Percentiles rank a stretch among this genome's conserved stretches.
These are phyloP conservation scores for Arrhopalites spinosus DNA, from an alignment of 2,888 invertebrate genomes.

Conservation along the genomic window DNA sequence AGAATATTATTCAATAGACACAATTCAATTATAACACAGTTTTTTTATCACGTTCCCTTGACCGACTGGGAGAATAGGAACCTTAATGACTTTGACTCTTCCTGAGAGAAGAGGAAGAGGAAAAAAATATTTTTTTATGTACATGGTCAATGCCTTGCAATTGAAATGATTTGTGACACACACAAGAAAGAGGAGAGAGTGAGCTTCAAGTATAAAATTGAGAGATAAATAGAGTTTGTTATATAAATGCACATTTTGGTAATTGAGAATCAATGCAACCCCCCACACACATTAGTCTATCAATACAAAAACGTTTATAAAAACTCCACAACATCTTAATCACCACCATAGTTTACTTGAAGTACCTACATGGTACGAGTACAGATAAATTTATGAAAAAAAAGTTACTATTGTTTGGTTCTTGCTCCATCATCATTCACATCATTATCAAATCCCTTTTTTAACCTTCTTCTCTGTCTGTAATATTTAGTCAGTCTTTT, in stretches of 20 bases:
- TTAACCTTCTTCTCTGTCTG: neutral
- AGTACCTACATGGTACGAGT: no score
- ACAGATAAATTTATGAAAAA: no score
- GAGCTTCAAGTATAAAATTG: slow-evolving; percentile 11
- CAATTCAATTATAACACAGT: no score
- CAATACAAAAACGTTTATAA: slow-evolving; percentile 32
- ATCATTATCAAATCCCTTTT: slow-evolving; percentile 11
- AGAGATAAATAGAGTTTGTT: slow-evolving; percentile 18
- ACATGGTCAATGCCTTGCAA: neutral
- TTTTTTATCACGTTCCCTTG: slow-evolving; percentile 1
- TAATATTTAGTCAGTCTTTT: neutral
- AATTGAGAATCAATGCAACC: slow-evolving; percentile 47
- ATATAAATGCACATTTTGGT: slow-evolving; percentile 37
- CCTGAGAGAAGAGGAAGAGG: slow-evolving; percentile 16
- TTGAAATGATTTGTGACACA: no score
- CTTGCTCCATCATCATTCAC: slow-evolving; percentile 32
- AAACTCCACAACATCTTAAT: slow-evolving; percentile 39
- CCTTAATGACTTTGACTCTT: slow-evolving; percentile 31
- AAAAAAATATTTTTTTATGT: slow-evolving; percentile 27
- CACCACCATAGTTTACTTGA: slow-evolving; percentile 27
- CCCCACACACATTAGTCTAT: slow-evolving; percentile 38
- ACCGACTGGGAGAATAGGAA: slow-evolving; percentile 17
- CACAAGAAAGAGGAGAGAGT: no score
- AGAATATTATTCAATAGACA: no score
- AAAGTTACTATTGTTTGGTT: slow-evolving; percentile 29